A percentile compares a stretch with the other conserved stretches of the same genome.
Conservation (phyloP, 2,797 vertebrate species). For the Coranthus polyacanthus region DNA sequence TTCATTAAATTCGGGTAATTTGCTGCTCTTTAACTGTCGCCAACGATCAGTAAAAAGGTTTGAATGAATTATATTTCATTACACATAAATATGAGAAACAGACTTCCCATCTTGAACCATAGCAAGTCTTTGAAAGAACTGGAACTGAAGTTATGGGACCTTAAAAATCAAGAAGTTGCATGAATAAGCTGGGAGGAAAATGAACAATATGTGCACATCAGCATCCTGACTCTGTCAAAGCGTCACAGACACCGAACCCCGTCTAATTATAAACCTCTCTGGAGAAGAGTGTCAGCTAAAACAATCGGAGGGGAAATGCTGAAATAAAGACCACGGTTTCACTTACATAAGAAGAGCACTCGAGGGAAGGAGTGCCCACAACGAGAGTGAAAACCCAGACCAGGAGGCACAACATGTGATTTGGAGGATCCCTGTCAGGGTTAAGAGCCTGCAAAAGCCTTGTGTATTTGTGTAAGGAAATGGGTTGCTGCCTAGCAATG, state of each 20-base stretch:
- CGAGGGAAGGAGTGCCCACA: conserved; percentile 42
- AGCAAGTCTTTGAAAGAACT: too few relatives aligned
- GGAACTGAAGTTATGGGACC: background rate
- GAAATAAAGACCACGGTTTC: conserved; percentile 43
- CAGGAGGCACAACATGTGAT: conserved; percentile 67
- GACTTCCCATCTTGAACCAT: background rate
- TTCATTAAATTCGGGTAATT: conserved; percentile 5
- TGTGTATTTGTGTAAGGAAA: conserved; percentile 84
- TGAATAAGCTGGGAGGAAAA: conserved; percentile 1
- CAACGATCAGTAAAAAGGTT: background rate
- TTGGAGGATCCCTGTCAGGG: conserved; percentile 71
- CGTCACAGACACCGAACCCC: background rate
- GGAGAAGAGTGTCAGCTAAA: conserved; percentile 18
- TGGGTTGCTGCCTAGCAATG: conserved; percentile 82
- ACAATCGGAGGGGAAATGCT: conserved; percentile 28
- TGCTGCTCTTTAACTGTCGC: conserved; percentile 3
- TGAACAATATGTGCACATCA: background rate
- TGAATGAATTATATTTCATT: background rate
- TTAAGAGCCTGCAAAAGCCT: conserved; percentile 67
- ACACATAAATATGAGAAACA: background rate
- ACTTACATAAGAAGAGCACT: conserved; percentile 43
- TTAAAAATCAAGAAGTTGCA: background rate
- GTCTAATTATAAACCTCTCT: conserved; percentile 18
- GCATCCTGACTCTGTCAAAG: background rate
- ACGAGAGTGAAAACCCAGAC: conserved; percentile 40